Percentiles rank a stretch among this genome's conserved stretches.
phyloP scores from a whole-genome alignment of 2,888 invertebrate species.

The Keiferia lycopersicella region DNA sequence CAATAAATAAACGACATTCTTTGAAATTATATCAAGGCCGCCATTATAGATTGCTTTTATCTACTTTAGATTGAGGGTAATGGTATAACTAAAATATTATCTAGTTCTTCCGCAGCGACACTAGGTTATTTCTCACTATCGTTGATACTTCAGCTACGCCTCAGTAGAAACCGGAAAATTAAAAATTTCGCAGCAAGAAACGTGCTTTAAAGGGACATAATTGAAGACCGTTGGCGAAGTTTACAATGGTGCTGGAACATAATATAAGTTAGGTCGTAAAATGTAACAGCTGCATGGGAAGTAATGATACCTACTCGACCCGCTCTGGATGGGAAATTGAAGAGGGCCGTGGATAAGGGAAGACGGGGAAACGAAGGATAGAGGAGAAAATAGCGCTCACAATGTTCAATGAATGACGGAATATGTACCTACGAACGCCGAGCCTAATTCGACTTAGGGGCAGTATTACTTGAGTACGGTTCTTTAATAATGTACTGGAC shows the following conservation, averaged over 20 bases:
- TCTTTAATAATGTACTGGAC: slow-evolving; percentile 8
- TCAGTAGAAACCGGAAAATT: slow-evolving; percentile 29
- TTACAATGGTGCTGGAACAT: slow-evolving; percentile 66
- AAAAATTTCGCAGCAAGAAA: slow-evolving; percentile 31
- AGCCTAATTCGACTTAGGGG: slow-evolving; percentile 3
- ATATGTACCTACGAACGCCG: slow-evolving; percentile 33
- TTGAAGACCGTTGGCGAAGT: slow-evolving; percentile 57
- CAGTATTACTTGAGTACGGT: slow-evolving; percentile 49
- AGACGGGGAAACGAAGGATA: slow-evolving; percentile 47
- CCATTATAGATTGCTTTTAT: slow-evolving; percentile 10
- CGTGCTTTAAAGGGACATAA: slow-evolving; percentile 40
- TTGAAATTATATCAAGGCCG: slow-evolving; percentile 21
- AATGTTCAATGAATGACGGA: slow-evolving; percentile 52
- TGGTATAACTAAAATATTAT: slow-evolving; percentile 9
- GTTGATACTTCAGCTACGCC: neutral
- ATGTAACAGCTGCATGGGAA: slow-evolving; percentile 73
- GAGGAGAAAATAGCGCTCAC: slow-evolving; percentile 51
- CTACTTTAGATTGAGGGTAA: slow-evolving; percentile 1
- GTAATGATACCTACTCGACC: slow-evolving; percentile 64
- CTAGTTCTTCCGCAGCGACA: slow-evolving; percentile 5
- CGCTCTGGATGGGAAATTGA: slow-evolving; percentile 59
- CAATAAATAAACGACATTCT: slow-evolving; percentile 25
- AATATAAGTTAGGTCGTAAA: slow-evolving; percentile 73
- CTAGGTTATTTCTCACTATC: neutral
- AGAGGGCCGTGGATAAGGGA: slow-evolving; percentile 50